Conservation (phyloP, 2,797 vertebrate genomes). For the Oophaga sylvatica region DNA sequence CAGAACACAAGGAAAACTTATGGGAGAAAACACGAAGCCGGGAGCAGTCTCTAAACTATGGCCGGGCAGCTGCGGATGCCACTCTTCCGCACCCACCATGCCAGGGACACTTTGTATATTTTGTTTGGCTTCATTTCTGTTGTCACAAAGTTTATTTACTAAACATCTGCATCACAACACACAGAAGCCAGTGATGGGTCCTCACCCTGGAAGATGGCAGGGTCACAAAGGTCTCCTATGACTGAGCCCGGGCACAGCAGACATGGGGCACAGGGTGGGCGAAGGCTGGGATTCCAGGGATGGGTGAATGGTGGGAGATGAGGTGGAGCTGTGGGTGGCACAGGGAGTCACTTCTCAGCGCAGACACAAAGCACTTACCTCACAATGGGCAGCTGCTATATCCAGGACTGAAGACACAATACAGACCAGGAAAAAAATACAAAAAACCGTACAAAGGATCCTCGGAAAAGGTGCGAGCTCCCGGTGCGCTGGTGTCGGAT, state of each 20-base stretch:
- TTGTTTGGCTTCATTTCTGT: no score
- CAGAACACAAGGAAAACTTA: not conserved
- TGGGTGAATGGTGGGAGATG: not conserved
- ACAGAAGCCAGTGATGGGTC: not conserved
- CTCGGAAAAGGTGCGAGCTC: not conserved
- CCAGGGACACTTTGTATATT: not conserved
- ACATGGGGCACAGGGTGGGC: not conserved
- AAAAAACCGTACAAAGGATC: not conserved
- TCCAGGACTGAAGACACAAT: slow-evolving; percentile 4
- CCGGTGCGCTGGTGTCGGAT: not conserved
- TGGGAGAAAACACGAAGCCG: not conserved
- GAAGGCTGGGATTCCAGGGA: not conserved
- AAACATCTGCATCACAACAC: not conserved
- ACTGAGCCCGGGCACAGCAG: not conserved
- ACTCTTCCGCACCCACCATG: not conserved
- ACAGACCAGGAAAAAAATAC: not conserved
- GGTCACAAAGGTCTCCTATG: no score
- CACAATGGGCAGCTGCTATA: not conserved
- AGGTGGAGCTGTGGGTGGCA: slow-evolving; percentile 39
- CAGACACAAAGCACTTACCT: slow-evolving; percentile 33
- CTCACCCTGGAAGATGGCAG: not conserved
- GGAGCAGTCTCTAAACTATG: not conserved
- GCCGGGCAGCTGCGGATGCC: not conserved
- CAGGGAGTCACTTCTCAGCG: not conserved
- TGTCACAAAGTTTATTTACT: slow-evolving; percentile 2